phyloP scores from a whole-genome alignment of 2,113 vertebrate genomes.

The Heteronetta atricapilla region DNA sequence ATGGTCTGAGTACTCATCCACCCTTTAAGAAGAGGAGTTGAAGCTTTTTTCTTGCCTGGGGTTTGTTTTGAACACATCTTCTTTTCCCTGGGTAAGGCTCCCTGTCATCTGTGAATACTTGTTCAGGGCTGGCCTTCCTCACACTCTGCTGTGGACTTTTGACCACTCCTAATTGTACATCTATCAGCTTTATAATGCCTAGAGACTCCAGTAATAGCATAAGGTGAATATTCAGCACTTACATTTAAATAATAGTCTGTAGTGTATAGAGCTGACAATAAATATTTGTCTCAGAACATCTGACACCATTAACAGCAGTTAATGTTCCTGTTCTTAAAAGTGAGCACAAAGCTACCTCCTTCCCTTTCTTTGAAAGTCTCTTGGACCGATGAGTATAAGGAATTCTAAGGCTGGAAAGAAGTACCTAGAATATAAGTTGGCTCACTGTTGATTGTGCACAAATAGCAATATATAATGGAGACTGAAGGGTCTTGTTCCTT shows the following conservation, averaged over 20 bases:
- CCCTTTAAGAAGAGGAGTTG: neutral
- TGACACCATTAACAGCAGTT: neutral
- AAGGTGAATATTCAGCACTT: neutral
- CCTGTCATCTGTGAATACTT: neutral
- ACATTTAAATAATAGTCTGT: neutral
- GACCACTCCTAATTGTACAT: neutral
- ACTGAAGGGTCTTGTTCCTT: neutral
- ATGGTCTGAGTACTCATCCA: neutral
- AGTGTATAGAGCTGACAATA: neutral
- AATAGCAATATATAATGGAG: neutral
- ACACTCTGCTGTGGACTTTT: neutral
- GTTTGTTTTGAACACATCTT: neutral
- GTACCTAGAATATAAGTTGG: accelerated
- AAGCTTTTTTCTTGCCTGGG: neutral
- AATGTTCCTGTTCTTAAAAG: neutral
- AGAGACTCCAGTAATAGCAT: neutral
- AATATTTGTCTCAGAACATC: neutral
- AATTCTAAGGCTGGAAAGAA: neutral
- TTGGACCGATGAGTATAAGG: neutral
- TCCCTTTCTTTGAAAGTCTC: neutral
- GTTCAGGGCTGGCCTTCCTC: neutral
- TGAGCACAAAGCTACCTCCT: neutral
- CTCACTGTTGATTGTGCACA: neutral
- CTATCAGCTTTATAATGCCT: neutral
- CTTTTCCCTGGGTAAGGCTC: neutral